Conservation (phyloP, 2,797 vertebrate species). For the Semaprochilodus insignis region DNA sequence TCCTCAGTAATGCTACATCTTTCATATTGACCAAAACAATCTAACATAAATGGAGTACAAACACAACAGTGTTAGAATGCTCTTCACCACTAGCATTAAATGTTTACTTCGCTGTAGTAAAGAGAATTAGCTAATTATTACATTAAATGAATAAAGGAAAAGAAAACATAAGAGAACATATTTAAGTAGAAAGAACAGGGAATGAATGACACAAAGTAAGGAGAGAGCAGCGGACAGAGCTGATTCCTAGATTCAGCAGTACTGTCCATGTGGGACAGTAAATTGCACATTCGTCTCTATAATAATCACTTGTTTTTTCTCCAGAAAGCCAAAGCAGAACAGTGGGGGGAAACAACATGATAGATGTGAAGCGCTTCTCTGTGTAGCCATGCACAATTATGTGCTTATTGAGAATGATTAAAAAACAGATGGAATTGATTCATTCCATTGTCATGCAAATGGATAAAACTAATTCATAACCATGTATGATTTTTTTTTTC, state of each 20-base stretch:
- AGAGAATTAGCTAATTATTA: neutral
- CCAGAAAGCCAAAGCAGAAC: conserved; percentile 39
- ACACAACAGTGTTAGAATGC: neutral
- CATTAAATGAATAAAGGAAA: neutral
- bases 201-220: conserved; percentile 12
- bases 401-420: conserved; percentile 57
- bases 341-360: conserved; percentile 40
- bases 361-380: conserved; percentile 50
- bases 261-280: conserved; percentile 50
- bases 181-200: neutral
- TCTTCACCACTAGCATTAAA: neutral
- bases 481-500: conserved; percentile 15
- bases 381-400: conserved; percentile 48
- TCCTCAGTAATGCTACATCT: no score
- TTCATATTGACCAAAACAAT: no score
- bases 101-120: neutral
- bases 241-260: conserved; percentile 49
- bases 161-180: neutral
- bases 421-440: conserved; percentile 58
- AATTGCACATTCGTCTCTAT: conserved; percentile 52
- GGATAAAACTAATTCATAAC: conserved; percentile 47
- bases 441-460: conserved; percentile 56
- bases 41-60: neutral
- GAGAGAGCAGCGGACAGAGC: conserved; percentile 21
- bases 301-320: conserved; percentile 55